Evolutionary conservation across 2,888 invertebrate genomes (phyloP), one percentile per base, ranked within the genome.

Genomic region (Xiphydria camelus): DNA sequence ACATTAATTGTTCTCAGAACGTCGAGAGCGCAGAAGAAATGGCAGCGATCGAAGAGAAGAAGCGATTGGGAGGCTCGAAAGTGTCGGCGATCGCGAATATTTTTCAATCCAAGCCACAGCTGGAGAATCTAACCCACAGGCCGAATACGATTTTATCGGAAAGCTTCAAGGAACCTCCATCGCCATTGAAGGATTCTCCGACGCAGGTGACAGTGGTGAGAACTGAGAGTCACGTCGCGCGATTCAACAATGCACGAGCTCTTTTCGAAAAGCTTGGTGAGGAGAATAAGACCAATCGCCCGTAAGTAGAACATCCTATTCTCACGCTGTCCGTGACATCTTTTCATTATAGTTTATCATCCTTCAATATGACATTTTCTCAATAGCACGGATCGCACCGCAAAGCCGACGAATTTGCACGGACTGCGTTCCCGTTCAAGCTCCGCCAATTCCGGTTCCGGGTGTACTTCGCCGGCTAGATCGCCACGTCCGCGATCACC

Each of bases 31-130:
- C 39, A 42, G 55, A 18, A 55, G 49, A 49, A 47, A 73, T 79
- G 80, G 82, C 81, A 68, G 81, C 86, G 82, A 83, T 86, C 78
- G 86, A 86, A 73, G 81, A 85, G 61, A 83, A 82, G 75, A 83
- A 82, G 66, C 78, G 81, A 62, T 70, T 80, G 61, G 81, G 83
- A 73, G 89, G 90, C 76, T 85, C 87, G 63, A 92, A 92, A 81
- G 92, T 92, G 68, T 91, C 91, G 54, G 91, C 92, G 79, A 93
- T 93, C 59, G 92, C 93, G 48, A 91, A 91, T 77, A 88, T 91
- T 73, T 93, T 93, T 77, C 91, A 92, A 80, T 77, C 78, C 53
- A 85, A 75, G 59, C 68, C 72, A 46, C 60, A 72, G 51, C 62
- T 71, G 44, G 74, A 76, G 42, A 64, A 64, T 64, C 62, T 68